These are phyloP conservation scores for Drosophila kuntzei DNA, from an alignment of 2,888 invertebrate genomes.

Conservation along the genomic window DNA sequence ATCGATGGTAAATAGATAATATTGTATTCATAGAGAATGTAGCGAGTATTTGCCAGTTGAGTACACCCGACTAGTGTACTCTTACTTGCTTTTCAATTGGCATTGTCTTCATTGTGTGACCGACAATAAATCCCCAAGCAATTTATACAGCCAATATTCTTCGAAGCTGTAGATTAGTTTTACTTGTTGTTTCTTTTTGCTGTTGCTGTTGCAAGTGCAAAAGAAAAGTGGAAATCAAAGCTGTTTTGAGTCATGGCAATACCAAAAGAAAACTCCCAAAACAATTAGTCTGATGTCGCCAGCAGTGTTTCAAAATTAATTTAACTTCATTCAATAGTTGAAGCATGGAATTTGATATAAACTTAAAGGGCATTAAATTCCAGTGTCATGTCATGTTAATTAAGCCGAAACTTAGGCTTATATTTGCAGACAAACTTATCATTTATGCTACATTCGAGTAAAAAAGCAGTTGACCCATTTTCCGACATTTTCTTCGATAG, in stretches of 20 bases:
- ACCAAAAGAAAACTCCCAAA: conserved; percentile 58
- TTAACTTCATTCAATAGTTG: conserved; percentile 37
- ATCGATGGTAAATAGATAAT: too few relatives aligned
- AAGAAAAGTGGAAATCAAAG: conserved; percentile 70
- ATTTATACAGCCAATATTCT: conserved; percentile 65
- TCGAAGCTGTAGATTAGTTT: conserved; percentile 63
- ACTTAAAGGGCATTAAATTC: conserved; percentile 8
- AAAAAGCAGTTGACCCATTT: conserved; percentile 40
- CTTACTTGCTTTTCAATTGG: conserved; percentile 56
- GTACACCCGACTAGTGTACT: not conserved
- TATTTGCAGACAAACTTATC: conserved; percentile 24
- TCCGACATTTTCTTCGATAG: conserved; percentile 6
- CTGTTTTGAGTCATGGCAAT: conserved; percentile 53
- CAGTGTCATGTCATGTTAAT: conserved; percentile 32
- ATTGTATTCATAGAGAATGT: not conserved
- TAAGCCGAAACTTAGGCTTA: conserved; percentile 22
- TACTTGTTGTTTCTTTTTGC: conserved; percentile 22
- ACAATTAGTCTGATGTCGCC: conserved; percentile 64
- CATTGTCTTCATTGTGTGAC: conserved; percentile 54
- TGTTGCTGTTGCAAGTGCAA: conserved; percentile 29
- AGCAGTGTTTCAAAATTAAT: conserved; percentile 60
- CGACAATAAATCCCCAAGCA: conserved; percentile 64
- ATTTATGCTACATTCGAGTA: conserved; percentile 46
- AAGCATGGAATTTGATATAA: conserved; percentile 18
- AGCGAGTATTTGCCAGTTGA: conserved; percentile 1